A percentile compares a stretch with the other conserved stretches of the same genome.
Conservation (phyloP, 2,888 invertebrate genomes). For the Melieria omissa region DNA sequence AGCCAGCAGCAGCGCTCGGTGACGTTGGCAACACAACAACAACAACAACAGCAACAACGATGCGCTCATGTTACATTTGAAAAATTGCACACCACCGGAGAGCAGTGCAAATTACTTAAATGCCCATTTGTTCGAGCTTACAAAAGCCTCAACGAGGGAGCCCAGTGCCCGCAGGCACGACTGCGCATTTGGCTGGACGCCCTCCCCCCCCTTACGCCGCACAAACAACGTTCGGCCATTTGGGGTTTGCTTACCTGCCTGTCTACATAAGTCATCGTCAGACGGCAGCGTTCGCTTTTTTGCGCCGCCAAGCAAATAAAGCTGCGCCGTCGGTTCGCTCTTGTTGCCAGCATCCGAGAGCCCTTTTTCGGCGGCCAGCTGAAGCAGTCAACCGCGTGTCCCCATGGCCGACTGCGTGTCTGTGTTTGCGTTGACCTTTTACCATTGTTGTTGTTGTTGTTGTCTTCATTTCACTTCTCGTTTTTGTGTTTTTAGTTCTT, state of each 20-base stretch:
- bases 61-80: conserved; percentile 42
- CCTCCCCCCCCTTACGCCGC: too few species aligned
- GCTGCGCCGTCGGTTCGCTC: conserved; percentile 7
- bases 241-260: conserved; percentile 19
- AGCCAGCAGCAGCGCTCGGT: conserved; percentile 22
- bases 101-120: conserved; percentile 54
- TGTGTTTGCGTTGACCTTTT: background rate
- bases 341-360: too few species aligned
- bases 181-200: too few species aligned
- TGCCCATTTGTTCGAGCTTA: conserved; percentile 34
- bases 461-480: background rate
- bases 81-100: conserved; percentile 51
- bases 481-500: background rate
- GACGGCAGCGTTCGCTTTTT: conserved; percentile 17
- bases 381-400: background rate
- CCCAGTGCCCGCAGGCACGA: too few species aligned
- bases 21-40: conserved; percentile 6
- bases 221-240: background rate
- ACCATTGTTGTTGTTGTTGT: background rate
- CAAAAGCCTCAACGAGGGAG: conserved; percentile 20
- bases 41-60: conserved; percentile 1
- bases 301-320: conserved; percentile 18
- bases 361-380: conserved; percentile 12
- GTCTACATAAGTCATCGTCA: conserved; percentile 28
- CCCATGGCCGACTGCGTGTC: background rate